Percentiles rank a stretch among this genome's conserved stretches.
Evolutionary conservation across 2,113 vertebrate genomes (phyloP).

Genomic region (Podilymbus podiceps): DNA sequence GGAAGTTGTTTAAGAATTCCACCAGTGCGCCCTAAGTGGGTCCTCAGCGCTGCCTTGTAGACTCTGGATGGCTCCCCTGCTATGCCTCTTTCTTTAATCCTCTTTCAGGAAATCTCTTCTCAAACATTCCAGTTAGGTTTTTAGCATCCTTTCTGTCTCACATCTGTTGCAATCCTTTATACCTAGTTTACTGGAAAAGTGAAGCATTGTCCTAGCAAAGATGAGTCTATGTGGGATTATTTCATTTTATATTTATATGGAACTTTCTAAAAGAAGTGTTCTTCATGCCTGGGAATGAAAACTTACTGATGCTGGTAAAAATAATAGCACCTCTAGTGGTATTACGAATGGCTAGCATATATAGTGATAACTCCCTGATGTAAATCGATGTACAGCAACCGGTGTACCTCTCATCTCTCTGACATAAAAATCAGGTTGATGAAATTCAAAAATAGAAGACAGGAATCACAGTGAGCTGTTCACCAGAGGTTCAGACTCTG

Average conservation of each 20-base stretch:
- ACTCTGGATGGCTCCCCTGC: not conserved
- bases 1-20: slow-evolving; percentile 33
- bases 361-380: not conserved
- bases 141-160: not conserved
- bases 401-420: not conserved
- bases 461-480: not conserved
- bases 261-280: not conserved
- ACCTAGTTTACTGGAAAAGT: not conserved
- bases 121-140: not conserved
- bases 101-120: not conserved
- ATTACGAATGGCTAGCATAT: not conserved
- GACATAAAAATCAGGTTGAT: slow-evolving; percentile 9
- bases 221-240: not conserved
- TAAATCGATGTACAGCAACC: not conserved
- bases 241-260: not conserved
- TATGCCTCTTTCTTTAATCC: not conserved
- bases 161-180: not conserved
- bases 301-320: not conserved
- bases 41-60: not conserved
- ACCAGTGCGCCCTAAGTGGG: not conserved
- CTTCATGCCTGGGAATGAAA: not conserved
- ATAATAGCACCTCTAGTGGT: not conserved
- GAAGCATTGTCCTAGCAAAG: not conserved
- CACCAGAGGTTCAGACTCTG: not conserved
- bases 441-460: not conserved